Evolutionary conservation across 2,888 invertebrate species (phyloP).

Genomic region (Aleiodes testaceus): DNA sequence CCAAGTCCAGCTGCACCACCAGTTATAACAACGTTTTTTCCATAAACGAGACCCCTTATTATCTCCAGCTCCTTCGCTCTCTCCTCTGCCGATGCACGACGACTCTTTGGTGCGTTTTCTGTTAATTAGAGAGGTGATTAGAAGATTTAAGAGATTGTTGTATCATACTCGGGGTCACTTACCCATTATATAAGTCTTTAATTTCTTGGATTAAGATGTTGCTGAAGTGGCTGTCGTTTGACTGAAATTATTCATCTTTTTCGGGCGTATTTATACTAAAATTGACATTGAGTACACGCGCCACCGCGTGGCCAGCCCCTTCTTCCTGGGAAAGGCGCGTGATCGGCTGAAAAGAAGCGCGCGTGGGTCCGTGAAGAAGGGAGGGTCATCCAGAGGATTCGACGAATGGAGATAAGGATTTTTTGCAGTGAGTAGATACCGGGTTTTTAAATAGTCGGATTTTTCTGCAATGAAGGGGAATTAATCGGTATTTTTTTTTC

Average conservation of each 20-base stretch:
- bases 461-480: not conserved
- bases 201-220: not conserved
- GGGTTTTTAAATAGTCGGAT: not conserved
- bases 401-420: not conserved
- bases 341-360: conserved; percentile 42
- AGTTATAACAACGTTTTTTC: conserved; percentile 66
- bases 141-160: not conserved
- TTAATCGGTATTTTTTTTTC: too few species aligned
- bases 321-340: conserved; percentile 43
- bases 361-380: conserved; percentile 26
- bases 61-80: conserved; percentile 64
- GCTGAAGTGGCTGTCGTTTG: not conserved
- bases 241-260: conserved; percentile 53
- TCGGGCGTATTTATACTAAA: conserved; percentile 60
- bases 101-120: conserved; percentile 45
- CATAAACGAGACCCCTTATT: conserved; percentile 63
- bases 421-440: not conserved
- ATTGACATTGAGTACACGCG: conserved; percentile 45
- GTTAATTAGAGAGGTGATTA: not conserved
- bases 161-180: not conserved
- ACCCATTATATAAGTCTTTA: conserved; percentile 25
- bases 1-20: conserved; percentile 67
- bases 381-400: conserved; percentile 20
- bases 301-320: conserved; percentile 38
- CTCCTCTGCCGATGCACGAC: conserved; percentile 63